Evolutionary conservation across 2,113 vertebrate species (phyloP).

Genomic region (Trogon surrucura): DNA sequence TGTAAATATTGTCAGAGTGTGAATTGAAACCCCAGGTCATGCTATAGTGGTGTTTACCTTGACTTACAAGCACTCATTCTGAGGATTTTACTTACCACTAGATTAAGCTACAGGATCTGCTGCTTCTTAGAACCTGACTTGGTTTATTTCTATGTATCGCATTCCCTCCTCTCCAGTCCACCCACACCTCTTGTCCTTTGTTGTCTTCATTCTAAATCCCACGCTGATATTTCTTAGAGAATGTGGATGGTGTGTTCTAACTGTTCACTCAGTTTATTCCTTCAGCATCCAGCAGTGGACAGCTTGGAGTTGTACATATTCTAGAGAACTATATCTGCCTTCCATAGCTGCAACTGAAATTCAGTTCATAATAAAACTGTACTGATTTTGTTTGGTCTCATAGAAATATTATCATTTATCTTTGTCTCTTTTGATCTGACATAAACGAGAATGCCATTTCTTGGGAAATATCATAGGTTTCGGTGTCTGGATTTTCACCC

Average conservation of each 20-base stretch:
- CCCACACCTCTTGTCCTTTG: not conserved
- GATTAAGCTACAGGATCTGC: not conserved
- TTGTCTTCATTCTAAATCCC: not conserved
- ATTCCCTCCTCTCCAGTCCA: not conserved
- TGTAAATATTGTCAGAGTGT: not conserved
- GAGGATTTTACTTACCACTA: not conserved
- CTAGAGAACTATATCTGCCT: not conserved
- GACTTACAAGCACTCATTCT: not conserved
- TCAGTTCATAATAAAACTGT: not conserved
- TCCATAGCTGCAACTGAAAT: not conserved
- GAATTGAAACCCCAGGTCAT: not conserved
- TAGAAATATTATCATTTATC: not conserved
- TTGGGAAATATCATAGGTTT: not conserved
- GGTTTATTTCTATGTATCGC: not conserved
- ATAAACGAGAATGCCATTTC: not conserved
- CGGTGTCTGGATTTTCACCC: not conserved
- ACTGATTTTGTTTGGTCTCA: not conserved
- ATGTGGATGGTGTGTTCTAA: not conserved
- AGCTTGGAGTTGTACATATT: not conserved
- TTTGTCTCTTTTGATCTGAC: not conserved
- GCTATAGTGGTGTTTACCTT: not conserved
- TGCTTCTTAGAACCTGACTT: not conserved
- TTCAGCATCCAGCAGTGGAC: not conserved
- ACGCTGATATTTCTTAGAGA: not conserved
- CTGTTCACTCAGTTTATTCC: not conserved